Evolutionary conservation across 2,888 invertebrate species (phyloP).

Genomic region (Drosophila melanosoma): DNA sequence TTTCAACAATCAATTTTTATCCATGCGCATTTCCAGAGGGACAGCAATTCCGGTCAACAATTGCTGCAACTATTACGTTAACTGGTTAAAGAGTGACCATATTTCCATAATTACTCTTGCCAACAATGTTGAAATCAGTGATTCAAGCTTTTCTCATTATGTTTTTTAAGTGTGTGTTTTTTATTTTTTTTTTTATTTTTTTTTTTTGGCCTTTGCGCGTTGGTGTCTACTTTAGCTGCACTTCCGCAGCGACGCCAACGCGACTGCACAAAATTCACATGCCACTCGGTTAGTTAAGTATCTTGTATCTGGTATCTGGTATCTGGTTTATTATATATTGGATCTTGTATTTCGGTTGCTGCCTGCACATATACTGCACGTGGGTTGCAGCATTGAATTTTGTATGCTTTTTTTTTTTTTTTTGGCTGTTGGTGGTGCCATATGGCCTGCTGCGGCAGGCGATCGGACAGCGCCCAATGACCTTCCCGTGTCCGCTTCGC

Average conservation of each 20-base stretch:
- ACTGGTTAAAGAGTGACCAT: conserved; percentile 29
- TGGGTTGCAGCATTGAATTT: conserved; percentile 38
- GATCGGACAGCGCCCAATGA: conserved; percentile 52
- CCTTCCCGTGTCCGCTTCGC: conserved; percentile 68
- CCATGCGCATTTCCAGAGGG: neutral
- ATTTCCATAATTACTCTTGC: conserved; percentile 52
- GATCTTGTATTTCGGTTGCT: conserved; percentile 34
- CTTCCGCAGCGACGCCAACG: conserved; percentile 68
- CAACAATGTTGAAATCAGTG: conserved; percentile 41
- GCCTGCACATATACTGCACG: conserved; percentile 50
- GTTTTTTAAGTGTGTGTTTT: neutral
- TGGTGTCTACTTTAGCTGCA: conserved; percentile 48
- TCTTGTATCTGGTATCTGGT: conserved; percentile 25
- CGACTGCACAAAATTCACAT: conserved; percentile 46
- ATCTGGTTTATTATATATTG: neutral
- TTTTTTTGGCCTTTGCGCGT: conserved; percentile 14
- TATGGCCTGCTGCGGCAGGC: conserved; percentile 61
- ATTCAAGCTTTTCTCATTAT: conserved; percentile 21
- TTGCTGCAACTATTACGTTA: conserved; percentile 4
- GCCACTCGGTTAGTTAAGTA: conserved; percentile 36
- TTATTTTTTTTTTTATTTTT: neutral
- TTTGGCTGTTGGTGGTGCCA: conserved; percentile 38
- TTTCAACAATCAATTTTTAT: neutral
- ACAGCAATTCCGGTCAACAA: neutral
- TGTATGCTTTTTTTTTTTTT: conserved; percentile 2